phyloP scores from a whole-genome alignment of 2,797 vertebrate genomes.

The Spea hammondii region DNA sequence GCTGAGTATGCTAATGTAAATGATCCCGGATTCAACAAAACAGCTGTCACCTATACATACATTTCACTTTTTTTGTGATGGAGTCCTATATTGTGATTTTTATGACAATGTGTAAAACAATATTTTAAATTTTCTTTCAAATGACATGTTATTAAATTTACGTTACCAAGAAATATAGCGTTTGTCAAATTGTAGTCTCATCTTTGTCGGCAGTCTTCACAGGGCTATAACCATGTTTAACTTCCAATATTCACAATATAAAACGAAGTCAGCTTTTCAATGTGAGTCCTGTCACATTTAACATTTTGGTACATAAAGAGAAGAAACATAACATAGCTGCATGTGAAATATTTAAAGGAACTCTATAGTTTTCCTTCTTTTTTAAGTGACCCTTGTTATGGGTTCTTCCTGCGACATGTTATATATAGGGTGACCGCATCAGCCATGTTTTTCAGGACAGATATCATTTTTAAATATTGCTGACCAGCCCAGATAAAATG shows the following conservation, averaged over 20 bases:
- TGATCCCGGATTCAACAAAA: conserved; percentile 64
- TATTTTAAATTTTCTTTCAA: conserved; percentile 45
- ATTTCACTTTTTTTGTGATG: conserved; percentile 27
- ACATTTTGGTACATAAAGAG: no score
- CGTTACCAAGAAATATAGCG: conserved; percentile 14
- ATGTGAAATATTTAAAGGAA: no score
- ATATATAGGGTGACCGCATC: no score
- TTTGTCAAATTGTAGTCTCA: conserved; percentile 18
- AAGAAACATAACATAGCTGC: no score
- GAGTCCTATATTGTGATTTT: conserved; percentile 45
- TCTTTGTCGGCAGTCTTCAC: background rate
- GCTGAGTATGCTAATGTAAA: conserved; percentile 69
- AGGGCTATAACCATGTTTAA: background rate
- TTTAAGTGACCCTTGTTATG: no score
- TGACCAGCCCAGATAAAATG: no score
- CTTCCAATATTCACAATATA: background rate
- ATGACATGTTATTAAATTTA: conserved; percentile 38
- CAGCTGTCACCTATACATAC: conserved; percentile 50
- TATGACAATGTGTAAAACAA: conserved; percentile 42
- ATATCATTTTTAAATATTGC: no score
- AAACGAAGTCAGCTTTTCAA: conserved; percentile 17
- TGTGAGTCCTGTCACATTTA: conserved; percentile 11
- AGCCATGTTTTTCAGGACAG: no score
- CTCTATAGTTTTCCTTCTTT: no score
- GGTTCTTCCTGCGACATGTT: no score